These are phyloP conservation scores for Peromyscus nudipes DNA, from an alignment of 2,797 vertebrate species.

Conservation along the genomic window DNA sequence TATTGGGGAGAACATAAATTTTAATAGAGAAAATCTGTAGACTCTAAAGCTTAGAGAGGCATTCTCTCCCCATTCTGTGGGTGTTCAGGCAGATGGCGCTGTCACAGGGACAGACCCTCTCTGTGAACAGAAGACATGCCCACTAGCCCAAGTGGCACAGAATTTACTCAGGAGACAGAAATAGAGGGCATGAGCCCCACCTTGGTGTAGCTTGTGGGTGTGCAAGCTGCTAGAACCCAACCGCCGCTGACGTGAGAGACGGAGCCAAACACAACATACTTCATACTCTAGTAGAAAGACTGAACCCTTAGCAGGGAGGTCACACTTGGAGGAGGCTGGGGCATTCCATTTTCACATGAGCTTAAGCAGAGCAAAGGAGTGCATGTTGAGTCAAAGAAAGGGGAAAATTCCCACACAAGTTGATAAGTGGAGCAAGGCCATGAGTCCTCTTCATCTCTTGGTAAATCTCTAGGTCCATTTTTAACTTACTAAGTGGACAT, in stretches of 20 bases:
- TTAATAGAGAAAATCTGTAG: background rate
- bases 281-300: background rate
- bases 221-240: background rate
- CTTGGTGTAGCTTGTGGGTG: fast-evolving
- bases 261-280: background rate
- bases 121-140: background rate
- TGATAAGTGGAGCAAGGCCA: background rate
- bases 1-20: background rate
- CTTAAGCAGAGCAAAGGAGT: background rate
- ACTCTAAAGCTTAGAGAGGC: background rate
- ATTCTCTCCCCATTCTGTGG: background rate
- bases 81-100: fast-evolving
- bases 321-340: background rate
- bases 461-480: background rate
- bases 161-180: background rate
- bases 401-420: background rate
- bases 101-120: background rate
- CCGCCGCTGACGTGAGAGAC: fast-evolving
- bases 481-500: background rate
- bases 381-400: background rate
- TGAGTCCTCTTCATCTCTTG: background rate
- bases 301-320: fast-evolving
- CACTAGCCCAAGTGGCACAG: too few species aligned
- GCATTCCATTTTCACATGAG: background rate
- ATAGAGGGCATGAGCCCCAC: fast-evolving